Evolutionary conservation across 2,797 vertebrate species (phyloP), one percentile per base, ranked within the genome.

Genomic region (Enteromius paludinosus): DNA sequence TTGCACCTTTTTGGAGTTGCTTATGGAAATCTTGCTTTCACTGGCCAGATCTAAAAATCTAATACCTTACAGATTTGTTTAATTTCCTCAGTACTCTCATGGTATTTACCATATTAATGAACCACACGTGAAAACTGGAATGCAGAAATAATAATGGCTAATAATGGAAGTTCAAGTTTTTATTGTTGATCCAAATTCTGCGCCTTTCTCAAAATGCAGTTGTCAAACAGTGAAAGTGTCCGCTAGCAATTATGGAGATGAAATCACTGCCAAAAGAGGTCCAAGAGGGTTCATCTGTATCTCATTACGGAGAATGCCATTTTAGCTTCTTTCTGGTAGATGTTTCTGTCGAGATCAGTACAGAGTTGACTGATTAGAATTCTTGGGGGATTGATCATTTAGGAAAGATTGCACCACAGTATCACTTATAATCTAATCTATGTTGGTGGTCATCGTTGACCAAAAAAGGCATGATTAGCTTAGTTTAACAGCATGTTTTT

Each of bases 121-220:
- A 23, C 25, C 35, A 45, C 25, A 61, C 4, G 9, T 71, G 54
- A 41, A 30, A 23, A 56, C 23, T 14, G 12, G 15, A 70, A 45
- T 30, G n/a, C 25, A 12, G 33, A 28, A 54, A 41, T 25, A 79
- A 15, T 35, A 28, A 5, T 28, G 45, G 56, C 47, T 52, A 20
- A 20, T 52, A 47, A 38, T 28, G 77, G 35, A 33, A 43, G 56
- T 25, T n/a, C 17, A 56, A 38, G 17, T 68, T 56, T 75, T 49
- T 66, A 56, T 86, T 78, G 70, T 75, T 65, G 28, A 75, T 69
- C 70, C 45, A 66, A 70, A 69, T 80, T 80, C 69, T 80, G 25
- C 56, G 62, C 35, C 76, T 56, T 84, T 75, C 52, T 71, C 28
- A 2, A 43, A 33, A 76, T 45, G 18, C 45, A 64, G 66, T 75